Conservation (phyloP, 2,797 vertebrate species). For the Danio choprae region DNA sequence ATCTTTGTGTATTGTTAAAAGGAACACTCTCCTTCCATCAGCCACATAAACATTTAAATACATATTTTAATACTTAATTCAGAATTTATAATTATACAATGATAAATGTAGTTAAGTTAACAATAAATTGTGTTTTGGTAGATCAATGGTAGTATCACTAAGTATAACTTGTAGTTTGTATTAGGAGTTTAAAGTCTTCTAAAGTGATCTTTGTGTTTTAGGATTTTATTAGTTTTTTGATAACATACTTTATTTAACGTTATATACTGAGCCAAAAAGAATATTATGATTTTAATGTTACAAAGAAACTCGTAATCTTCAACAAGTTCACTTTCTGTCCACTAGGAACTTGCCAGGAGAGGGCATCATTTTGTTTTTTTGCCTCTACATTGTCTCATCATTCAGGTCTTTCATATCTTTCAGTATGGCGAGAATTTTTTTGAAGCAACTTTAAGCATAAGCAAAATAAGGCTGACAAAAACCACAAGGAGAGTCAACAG, state of each 20-base stretch:
- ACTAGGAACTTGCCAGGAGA: slow-evolving; percentile 28
- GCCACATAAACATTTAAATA: background rate
- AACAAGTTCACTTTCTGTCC: slow-evolving; percentile 1
- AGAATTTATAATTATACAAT: too few relatives aligned
- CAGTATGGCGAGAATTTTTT: background rate
- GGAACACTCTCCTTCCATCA: background rate
- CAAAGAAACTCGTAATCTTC: background rate
- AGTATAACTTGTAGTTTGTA: too few relatives aligned
- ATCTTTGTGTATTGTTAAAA: background rate
- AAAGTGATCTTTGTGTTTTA: too few relatives aligned
- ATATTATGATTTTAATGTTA: background rate
- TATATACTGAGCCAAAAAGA: background rate
- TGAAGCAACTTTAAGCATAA: background rate
- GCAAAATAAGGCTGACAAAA: background rate
- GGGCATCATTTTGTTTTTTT: slow-evolving; percentile 8
- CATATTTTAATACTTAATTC: background rate
- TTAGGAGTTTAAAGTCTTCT: too few relatives aligned
- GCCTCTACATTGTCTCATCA: background rate
- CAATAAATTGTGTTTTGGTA: too few relatives aligned
- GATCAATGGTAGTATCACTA: too few relatives aligned
- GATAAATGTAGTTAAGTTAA: too few relatives aligned
- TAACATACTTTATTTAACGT: too few relatives aligned
- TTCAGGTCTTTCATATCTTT: background rate
- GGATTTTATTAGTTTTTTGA: too few relatives aligned
- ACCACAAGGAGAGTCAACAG: background rate